These are phyloP conservation scores for Lutjanus argentimaculatus DNA, from an alignment of 2,797 vertebrate species.

Conservation along the genomic window DNA sequence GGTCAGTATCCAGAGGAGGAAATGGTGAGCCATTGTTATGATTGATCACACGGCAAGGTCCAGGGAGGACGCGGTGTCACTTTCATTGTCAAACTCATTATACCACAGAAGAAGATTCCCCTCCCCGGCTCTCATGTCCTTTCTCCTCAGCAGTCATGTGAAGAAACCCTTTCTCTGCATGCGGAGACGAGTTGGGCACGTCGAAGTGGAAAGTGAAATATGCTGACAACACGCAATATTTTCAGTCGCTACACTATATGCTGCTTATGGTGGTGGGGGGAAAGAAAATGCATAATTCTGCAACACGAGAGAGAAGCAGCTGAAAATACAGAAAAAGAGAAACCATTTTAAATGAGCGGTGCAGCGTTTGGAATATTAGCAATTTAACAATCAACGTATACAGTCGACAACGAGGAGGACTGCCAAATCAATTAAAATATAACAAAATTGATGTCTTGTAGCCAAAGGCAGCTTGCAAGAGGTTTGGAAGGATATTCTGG, in stretches of 20 bases:
- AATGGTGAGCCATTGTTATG: conserved; percentile 85
- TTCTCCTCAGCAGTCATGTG: conserved; percentile 66
- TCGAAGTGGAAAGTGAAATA: conserved; percentile 60
- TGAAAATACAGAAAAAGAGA: conserved; percentile 27
- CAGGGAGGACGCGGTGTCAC: conserved; percentile 82
- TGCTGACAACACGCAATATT: conserved; percentile 75
- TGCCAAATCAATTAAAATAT: conserved; percentile 73
- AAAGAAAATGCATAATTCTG: conserved; percentile 50
- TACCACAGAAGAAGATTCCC: conserved; percentile 71
- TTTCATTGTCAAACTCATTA: conserved; percentile 87
- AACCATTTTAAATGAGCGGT: conserved; percentile 36
- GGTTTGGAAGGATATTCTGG: conserved; percentile 79
- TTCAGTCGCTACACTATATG: conserved; percentile 29
- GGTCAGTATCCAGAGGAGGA: conserved; percentile 82
- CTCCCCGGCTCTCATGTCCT: conserved; percentile 66
- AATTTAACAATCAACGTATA: conserved; percentile 59
- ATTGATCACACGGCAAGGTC: conserved; percentile 84
- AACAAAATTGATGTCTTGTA: conserved; percentile 64
- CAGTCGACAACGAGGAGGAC: conserved; percentile 53
- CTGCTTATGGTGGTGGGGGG: conserved; percentile 16
- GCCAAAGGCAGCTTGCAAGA: conserved; percentile 66
- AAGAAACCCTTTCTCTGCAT: conserved; percentile 57
- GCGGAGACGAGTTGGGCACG: conserved; percentile 46
- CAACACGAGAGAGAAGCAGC: conserved; percentile 32
- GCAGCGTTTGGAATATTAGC: conserved; percentile 48